phyloP scores from a whole-genome alignment of 92 coral and sea anemone species.

The Bergia sp. region DNA sequence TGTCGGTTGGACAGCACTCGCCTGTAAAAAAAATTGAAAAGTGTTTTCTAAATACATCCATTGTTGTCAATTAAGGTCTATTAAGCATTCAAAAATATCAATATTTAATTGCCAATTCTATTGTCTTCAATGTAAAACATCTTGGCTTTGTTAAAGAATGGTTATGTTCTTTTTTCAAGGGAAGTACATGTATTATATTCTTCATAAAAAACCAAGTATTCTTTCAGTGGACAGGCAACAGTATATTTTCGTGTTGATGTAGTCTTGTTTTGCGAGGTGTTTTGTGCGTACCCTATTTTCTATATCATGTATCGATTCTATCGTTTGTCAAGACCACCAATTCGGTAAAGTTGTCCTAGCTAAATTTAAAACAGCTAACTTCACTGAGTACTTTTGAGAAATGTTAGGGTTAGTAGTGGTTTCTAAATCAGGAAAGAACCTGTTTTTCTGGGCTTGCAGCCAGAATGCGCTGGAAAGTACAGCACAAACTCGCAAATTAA shows the following conservation, averaged over 20 bases:
- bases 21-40: neutral
- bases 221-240: neutral
- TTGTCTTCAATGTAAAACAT: neutral
- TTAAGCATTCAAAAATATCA: constrained; percentile 28
- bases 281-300: neutral
- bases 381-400: neutral
- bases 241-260: neutral
- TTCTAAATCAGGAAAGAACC: neutral
- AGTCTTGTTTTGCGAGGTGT: neutral
- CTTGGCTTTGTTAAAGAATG: neutral
- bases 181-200: neutral
- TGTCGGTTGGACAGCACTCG: neutral
- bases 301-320: neutral
- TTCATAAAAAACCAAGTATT: neutral
- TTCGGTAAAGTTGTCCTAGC: neutral
- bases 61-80: constrained; percentile 21
- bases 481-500: no score
- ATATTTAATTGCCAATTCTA: constrained; percentile 6
- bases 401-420: no score
- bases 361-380: neutral
- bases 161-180: neutral
- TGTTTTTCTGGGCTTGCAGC: neutral
- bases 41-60: neutral
- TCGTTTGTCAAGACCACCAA: neutral
- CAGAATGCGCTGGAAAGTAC: neutral